Conservation (phyloP, 1,140 invertebrate species). For the Latrodectus geometricus region DNA sequence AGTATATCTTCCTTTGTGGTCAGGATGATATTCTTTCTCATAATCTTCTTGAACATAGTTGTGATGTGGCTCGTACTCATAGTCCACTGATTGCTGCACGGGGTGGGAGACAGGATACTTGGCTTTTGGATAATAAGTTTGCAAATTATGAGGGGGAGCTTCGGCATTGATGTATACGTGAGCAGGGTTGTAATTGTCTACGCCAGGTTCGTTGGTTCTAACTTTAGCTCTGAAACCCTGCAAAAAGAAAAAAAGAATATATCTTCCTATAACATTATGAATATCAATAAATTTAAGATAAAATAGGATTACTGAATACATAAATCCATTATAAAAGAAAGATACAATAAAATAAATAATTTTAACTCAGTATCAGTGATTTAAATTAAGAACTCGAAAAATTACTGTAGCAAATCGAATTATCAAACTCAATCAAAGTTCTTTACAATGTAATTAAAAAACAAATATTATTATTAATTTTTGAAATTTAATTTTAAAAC, state of each 20-base stretch:
- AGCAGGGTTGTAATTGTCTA: constrained; percentile 41
- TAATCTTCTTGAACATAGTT: background rate
- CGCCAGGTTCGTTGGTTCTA: constrained; percentile 55
- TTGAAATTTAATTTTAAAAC: too few species aligned
- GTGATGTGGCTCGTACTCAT: background rate
- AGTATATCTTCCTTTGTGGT: background rate
- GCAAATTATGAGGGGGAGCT: background rate
- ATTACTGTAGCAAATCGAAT: too few species aligned
- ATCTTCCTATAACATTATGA: too few species aligned
- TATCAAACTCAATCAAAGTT: too few species aligned
- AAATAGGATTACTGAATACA: too few species aligned
- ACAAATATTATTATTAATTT: too few species aligned
- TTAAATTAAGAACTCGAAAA: too few species aligned
- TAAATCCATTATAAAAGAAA: too few species aligned
- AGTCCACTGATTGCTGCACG: background rate
- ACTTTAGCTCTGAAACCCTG: constrained; percentile 67
- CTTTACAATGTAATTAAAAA: too few species aligned
- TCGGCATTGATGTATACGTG: constrained; percentile 21
- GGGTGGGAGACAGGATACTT: background rate
- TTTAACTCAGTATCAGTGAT: too few species aligned
- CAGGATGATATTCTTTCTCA: background rate
- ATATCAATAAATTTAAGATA: too few species aligned
- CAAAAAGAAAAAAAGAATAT: background rate
- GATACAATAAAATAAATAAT: too few species aligned
- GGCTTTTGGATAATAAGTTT: background rate